phyloP scores from a whole-genome alignment of 2,797 vertebrate species.

The Phrynocephalus guinanensis region DNA sequence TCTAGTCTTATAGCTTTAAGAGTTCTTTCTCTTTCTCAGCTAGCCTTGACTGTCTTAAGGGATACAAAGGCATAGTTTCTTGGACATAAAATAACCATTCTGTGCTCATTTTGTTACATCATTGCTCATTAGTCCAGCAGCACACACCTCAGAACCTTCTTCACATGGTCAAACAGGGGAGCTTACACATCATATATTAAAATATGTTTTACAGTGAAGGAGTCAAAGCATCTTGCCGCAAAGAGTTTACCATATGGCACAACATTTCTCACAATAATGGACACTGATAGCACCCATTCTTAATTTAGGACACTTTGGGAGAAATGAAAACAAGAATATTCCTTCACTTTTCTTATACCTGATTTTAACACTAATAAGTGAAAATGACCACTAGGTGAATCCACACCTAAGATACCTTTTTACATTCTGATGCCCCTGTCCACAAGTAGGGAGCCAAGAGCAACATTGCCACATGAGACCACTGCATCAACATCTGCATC shows the following conservation, averaged over 20 bases:
- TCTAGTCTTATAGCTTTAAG: neutral
- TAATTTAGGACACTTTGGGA: too few species aligned
- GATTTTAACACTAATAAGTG: too few species aligned
- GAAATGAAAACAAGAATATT: too few species aligned
- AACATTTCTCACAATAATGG: too few species aligned
- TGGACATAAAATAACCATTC: neutral
- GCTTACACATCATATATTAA: neutral
- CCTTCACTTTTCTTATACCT: too few species aligned
- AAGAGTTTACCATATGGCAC: neutral
- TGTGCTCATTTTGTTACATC: neutral
- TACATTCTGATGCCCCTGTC: too few species aligned
- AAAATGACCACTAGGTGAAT: too few species aligned
- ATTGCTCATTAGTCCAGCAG: neutral
- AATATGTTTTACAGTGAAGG: neutral
- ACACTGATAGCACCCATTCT: too few species aligned
- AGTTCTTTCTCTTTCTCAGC: neutral
- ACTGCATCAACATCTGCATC: too few species aligned
- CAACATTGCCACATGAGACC: too few species aligned
- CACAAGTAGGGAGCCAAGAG: too few species aligned
- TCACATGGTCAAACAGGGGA: neutral
- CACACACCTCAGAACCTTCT: neutral
- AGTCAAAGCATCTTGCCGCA: neutral
- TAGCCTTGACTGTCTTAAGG: neutral
- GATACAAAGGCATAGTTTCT: neutral
- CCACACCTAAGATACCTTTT: too few species aligned